These are phyloP conservation scores for Misgurnus mizolepis DNA, from an alignment of 2,113 vertebrate species.

Conservation along the genomic window DNA sequence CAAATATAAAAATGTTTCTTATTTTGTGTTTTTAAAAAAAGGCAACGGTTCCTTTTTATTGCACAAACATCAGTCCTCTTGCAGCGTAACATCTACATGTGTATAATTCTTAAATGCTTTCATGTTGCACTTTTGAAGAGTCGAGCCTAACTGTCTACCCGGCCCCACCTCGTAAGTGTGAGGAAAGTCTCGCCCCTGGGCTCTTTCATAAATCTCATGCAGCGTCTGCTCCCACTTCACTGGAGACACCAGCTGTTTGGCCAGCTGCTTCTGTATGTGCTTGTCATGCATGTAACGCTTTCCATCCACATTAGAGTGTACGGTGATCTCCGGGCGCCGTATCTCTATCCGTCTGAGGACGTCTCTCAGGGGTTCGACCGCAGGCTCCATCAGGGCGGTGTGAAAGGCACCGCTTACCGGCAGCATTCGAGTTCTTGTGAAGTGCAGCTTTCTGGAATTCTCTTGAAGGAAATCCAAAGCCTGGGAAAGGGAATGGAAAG, in stretches of 20 bases:
- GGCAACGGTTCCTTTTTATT: neutral
- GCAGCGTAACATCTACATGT: constrained; percentile 68
- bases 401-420: constrained; percentile 93
- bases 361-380: constrained; percentile 75
- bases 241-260: constrained; percentile 85
- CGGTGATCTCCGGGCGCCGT: constrained; percentile 79
- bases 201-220: constrained; percentile 84
- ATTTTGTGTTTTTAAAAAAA: neutral
- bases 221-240: constrained; percentile 96
- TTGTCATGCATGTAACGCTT: constrained; percentile 79
- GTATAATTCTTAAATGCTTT: constrained; percentile 84
- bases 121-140: constrained; percentile 85
- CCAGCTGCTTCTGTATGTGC: constrained; percentile 79
- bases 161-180: constrained; percentile 88
- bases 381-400: constrained; percentile 85
- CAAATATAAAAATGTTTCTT: constrained; percentile 44
- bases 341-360: constrained; percentile 77
- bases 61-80: constrained; percentile 44
- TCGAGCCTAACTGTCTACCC: constrained; percentile 83
- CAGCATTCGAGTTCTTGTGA: constrained; percentile 77
- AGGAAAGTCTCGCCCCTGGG: constrained; percentile 81
- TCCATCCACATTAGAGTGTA: constrained; percentile 87
- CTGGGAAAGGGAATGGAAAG: constrained; percentile 63
- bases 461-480: constrained; percentile 88
- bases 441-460: constrained; percentile 78